Evolutionary conservation across 2,888 invertebrate genomes (phyloP), one percentile per base, ranked within the genome.

Genomic region (Mimas tiliae): DNA sequence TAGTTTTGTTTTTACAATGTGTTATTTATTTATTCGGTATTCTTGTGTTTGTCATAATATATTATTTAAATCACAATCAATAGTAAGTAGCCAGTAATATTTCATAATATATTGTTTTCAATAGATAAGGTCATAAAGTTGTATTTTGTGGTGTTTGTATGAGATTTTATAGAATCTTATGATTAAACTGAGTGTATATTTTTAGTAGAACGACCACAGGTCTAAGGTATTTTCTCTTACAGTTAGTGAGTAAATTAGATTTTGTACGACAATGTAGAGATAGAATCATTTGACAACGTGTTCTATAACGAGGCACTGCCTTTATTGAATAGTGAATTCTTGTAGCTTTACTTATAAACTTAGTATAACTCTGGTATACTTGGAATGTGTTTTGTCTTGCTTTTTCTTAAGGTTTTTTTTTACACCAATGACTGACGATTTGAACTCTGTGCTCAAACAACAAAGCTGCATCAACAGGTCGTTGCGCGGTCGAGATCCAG

Each of bases 291-390:
- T 70, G 72, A 73, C 73, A 71, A 78, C 68, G 81, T 83, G 80
- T 82, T 82, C 81, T 78, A 45, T 27, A 27, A 27, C 65, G 65
- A 77, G 73, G 72, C 79, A 82, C 82, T 84, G 83, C 84, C 82
- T 79, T 73, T 74, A 77, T 75, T 67, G 67, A 55, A 66, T 72
- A 76, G 69, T 27, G 19, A 50, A 50, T 19, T 50, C 50, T 19
- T 50, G 19, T 19, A n/a, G 48, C 19, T 19, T 50, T 50, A 50
- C 19, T 19, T 16, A 50, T 50, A 50, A 16, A 50, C 7, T 8
- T 50, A 8, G 48, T 48, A 47, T 47, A 48, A 7, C 16, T 4
- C n/a, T 7, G n/a, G 6, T 16, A 16, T 42, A 48, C 0, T 4
- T 27, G 4, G 2, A 27, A 27, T 27, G 4, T 27, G n/a, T n/a